Evolutionary conservation across 2,113 vertebrate genomes (phyloP), one percentile per base, ranked within the genome.

Genomic region (Nansenia antarctica): DNA sequence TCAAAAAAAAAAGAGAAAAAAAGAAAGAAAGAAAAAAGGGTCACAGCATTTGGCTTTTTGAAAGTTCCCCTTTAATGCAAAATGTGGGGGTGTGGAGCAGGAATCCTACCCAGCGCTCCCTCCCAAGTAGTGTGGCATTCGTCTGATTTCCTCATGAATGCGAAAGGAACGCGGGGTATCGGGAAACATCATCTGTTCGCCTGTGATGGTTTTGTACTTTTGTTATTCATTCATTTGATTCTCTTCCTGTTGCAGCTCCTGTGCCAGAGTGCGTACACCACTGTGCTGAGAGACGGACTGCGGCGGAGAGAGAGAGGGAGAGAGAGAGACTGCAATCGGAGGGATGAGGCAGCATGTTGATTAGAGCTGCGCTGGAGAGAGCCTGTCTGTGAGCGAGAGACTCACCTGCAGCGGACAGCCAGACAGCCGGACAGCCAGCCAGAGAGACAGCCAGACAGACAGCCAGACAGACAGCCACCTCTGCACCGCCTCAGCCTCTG

Each of bases 151-250:
- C 24, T 37, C 20, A n/a, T 61, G 62, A 81, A 75, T 81, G 63
- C 82, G 3, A 24, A 34, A 65, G 22, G 87, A 78, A 64, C 77
- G 60, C 65, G 67, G 72, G 73, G 87, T 81, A 85, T 87, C 76
- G 83, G 81, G 82, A 89, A 84, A 88, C 82, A 79, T 89, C 83
- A 88, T 86, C 75, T 85, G 12, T 91, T 82, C 29, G n/a, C 55
- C 32, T 63, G 34, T 39, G 27, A 81, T 39, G 9, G 18, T 22
- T 45, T 15, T 1, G 5, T 58, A 24, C 4, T 15, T 82, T 55
- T 76, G 65, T 62, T 74, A 71, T 78, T 83, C 69, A 84, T 58
- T 39, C 12, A 76, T 76, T 32, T 87, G 54, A 78, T 61, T 76
- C 37, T 59, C 39, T 35, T 20, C 42, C 42, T 49, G 35, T 47